Evolutionary conservation across 2,113 vertebrate genomes (phyloP), one percentile per base, ranked within the genome.

Genomic region (Rutilus rutilus): DNA sequence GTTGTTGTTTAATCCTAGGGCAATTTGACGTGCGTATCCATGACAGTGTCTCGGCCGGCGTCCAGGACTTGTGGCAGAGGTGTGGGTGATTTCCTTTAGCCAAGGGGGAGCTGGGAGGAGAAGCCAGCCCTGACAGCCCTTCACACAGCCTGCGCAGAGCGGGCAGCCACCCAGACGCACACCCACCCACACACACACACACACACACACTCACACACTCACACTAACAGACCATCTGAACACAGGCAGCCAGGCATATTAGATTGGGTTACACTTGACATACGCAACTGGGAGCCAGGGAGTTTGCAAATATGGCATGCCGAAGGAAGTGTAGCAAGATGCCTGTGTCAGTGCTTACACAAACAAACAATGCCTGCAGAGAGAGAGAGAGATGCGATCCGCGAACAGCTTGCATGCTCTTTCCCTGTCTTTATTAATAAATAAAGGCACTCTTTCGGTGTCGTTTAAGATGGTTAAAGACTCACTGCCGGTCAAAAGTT

Each of bases 11-110:
- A 81, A 86, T 91, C 84, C 84, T 69, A 75, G 89, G 89, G 89
- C 90, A 92, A 92, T 92, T 94, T 94, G 92, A 93, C 80, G 87
- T 92, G 91, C 90, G 87, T 90, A 93, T 90, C 91, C 90, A 91
- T 92, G 93, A 93, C 92, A 93, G 92, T 90, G 91, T 92, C 90
- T 92, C 92, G 92, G 92, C 93, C 91, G 85, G 81, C 88, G 85
- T 92, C 94, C 92, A 94, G 91, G 90, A 89, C 82, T 62, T 88
- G 85, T 87, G 89, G 83, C 71, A 79, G 86, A 89, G 85, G 87
- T 88, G 88, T 86, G 86, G 82, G 84, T 74, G 84, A 85, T 83
- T 86, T 87, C 84, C 77, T 86, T 54, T 65, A 84, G 84, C 77
- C 71, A 74, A 71, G 84, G 84, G 84, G 83, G 80, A 78, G 84